A percentile compares a stretch with the other conserved stretches of the same genome.
Conservation (phyloP, 37 sponge, comb jelly and placozoan species). For the Dysidea cf. avara region DNA sequence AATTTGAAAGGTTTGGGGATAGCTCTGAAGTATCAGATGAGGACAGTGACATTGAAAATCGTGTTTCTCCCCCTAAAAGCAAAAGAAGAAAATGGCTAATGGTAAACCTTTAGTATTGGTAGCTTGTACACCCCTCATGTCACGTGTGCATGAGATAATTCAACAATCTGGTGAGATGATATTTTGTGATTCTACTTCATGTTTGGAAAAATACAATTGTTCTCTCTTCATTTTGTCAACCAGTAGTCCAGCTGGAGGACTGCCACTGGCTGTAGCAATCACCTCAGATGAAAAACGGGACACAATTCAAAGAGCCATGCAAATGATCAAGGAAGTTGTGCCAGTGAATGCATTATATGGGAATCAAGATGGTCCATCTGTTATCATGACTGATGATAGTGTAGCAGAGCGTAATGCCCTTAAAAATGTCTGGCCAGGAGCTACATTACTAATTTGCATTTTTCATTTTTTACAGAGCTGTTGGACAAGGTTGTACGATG, state of each 20-base stretch:
- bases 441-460: constrained; percentile 7
- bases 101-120: constrained; percentile 8
- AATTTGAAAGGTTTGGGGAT: too few relatives aligned
- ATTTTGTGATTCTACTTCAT: constrained; percentile 9
- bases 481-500: constrained; percentile 34
- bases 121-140: constrained; percentile 13
- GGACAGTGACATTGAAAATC: too few relatives aligned
- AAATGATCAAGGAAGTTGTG: neutral
- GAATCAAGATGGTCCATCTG: too few relatives aligned
- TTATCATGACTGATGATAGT: constrained; percentile 18
- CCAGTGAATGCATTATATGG: constrained; percentile 10
- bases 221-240: constrained; percentile 19
- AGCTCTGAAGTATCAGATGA: too few relatives aligned
- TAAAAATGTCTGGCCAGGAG: neutral
- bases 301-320: constrained; percentile 1
- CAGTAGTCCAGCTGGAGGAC: constrained; percentile 6
- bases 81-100: neutral
- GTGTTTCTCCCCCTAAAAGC: neutral
- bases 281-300: constrained; percentile 14
- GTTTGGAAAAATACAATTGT: constrained; percentile 4
- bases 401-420: constrained; percentile 9
- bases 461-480: constrained; percentile 25
- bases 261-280: constrained; percentile 4
- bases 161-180: constrained; percentile 9
- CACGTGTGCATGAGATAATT: constrained; percentile 4